Base-by-base conservation (phyloP, 2,113 vertebrate species). In the Platycercus adscitus region DNA sequence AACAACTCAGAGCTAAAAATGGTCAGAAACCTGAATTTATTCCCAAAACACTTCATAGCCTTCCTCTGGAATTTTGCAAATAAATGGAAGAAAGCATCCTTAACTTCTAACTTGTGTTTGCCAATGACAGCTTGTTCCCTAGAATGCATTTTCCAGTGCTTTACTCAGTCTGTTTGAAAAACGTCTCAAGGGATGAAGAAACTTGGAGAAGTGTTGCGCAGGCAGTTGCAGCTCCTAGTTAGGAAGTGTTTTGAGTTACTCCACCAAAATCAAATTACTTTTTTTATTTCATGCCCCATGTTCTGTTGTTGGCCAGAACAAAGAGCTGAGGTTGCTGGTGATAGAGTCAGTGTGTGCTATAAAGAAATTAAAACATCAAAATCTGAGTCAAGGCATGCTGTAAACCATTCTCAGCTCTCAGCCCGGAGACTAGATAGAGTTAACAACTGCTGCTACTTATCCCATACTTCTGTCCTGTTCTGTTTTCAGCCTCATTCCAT, bases 401-500 rank as follows among this genome's bases (percentile, higher is more conserved):
- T 46, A 87, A 83, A 60, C 37, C 10, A 13, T 44, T 76, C 18
- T 83, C 29, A 60, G 35, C 46, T 90, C 70, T 43, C 3, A 4
- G 7, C 9, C 10, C 16, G 19, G 37, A 63, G 28, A 68, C 13
- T 13, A 70, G 31, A 47, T 8, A 81, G 37, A 53, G 39, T 35
- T 7, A 50, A 47, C 35, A 84, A 63, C 26, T 81, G 39, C 26
- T 75, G 37, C 18, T 61, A 11, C 56, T 88, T 80, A 93, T 44
- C 39, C 28, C 13, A 28, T 29, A 26, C 3, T 69, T 86, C n/a
- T 81, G 86, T 86, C 63, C 43, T 95, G 35, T 87, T 88, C 72
- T 81, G 85, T 86, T 97, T 96, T 97, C 94, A 99, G 98, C 98
- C 81, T 98, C 98, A 1, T 99, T 99, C 93, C 95, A 98, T 60